These are phyloP conservation scores for Staurois parvus DNA, from an alignment of 2,797 vertebrate species.

Conservation along the genomic window DNA sequence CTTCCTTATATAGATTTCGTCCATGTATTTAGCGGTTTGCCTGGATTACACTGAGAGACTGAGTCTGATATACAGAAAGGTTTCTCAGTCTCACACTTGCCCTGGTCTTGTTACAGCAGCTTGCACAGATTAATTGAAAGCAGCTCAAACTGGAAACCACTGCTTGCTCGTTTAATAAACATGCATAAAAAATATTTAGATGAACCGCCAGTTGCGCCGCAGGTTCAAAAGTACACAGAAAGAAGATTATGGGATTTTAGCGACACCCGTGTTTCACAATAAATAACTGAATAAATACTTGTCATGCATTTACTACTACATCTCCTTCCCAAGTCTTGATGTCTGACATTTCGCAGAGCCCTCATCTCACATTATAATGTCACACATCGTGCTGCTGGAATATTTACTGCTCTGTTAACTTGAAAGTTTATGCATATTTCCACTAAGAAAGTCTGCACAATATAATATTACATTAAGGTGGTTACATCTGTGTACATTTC, in stretches of 20 bases:
- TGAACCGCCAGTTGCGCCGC: slow-evolving; percentile 10
- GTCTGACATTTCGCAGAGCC: slow-evolving; percentile 59
- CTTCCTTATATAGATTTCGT: too few species aligned
- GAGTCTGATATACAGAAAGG: too few species aligned
- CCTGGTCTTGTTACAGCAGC: background rate
- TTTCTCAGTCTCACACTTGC: too few species aligned
- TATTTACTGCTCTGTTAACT: slow-evolving; percentile 39
- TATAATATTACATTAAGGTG: background rate
- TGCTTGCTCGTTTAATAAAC: slow-evolving; percentile 28
- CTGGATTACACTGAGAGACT: background rate
- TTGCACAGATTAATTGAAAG: slow-evolving; percentile 29
- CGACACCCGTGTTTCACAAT: slow-evolving; percentile 42
- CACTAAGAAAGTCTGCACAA: slow-evolving; percentile 39
- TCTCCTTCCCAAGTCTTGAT: slow-evolving; percentile 42
- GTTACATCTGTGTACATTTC: slow-evolving; percentile 18
- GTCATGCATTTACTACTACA: slow-evolving; percentile 52
- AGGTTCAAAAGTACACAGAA: slow-evolving; percentile 52
- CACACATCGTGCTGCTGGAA: slow-evolving; percentile 22
- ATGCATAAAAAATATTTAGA: slow-evolving; percentile 50
- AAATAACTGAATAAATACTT: slow-evolving; percentile 51
- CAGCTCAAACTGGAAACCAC: slow-evolving; percentile 12
- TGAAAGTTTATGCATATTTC: slow-evolving; percentile 36
- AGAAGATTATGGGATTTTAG: slow-evolving; percentile 56
- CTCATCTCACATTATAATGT: slow-evolving; percentile 48
- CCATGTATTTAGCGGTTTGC: too few species aligned